These are phyloP conservation scores for Drosophila pseudotakahashii DNA, from an alignment of 2,888 invertebrate species.

Conservation along the genomic window DNA sequence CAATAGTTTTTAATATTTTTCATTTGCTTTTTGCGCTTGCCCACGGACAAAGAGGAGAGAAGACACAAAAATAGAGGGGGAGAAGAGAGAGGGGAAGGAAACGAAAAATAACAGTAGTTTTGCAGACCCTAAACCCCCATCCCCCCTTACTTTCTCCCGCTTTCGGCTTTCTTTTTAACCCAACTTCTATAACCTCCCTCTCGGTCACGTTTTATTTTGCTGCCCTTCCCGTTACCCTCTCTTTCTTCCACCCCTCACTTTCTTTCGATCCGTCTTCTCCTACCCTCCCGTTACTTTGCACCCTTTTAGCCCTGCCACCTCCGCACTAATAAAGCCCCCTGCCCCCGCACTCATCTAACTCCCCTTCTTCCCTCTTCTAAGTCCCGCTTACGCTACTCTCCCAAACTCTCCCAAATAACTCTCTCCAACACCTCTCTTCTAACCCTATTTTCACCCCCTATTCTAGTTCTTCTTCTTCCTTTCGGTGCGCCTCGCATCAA, in stretches of 20 bases:
- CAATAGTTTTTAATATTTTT: conserved; percentile 79
- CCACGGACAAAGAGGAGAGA: conserved; percentile 20
- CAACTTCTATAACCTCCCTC: not conserved
- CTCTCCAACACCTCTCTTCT: conserved; percentile 14
- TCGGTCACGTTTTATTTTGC: conserved; percentile 10
- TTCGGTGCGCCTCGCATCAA: conserved; percentile 69
- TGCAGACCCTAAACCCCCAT: conserved; percentile 1
- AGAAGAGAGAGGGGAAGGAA: not conserved
- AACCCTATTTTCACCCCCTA: conserved; percentile 8
- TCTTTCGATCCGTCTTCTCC: not conserved
- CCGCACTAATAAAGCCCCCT: conserved; percentile 1
- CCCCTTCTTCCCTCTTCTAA: not conserved
- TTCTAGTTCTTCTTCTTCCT: conserved; percentile 1
- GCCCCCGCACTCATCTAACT: not conserved
- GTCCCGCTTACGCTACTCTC: not conserved
- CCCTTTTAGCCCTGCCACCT: not conserved
- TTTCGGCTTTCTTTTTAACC: conserved; percentile 4
- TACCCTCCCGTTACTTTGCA: conserved; percentile 1
- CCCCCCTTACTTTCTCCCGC: conserved; percentile 4
- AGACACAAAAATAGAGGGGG: not conserved
- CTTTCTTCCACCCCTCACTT: not conserved
- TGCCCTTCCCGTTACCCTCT: not conserved
- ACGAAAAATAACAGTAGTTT: conserved; percentile 42
- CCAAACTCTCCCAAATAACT: not conserved
- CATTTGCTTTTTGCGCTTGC: conserved; percentile 43